Base-by-base conservation (phyloP, 2,888 invertebrate genomes). In the Eupithecia subumbrata region DNA sequence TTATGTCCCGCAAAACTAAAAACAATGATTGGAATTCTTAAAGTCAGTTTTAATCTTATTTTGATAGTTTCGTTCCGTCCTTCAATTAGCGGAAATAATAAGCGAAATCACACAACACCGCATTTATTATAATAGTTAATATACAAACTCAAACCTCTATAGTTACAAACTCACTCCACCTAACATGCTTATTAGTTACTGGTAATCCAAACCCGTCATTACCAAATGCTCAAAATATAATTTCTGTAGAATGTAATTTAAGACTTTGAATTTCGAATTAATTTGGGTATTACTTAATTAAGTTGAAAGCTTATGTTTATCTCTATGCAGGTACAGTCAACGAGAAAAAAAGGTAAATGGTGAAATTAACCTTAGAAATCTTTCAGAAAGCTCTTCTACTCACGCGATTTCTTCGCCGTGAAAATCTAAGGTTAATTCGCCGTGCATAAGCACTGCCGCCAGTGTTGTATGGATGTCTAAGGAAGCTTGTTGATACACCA, bases 231-330 rank as follows among this genome's bases (percentile, higher is more conserved):
- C n/a, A 67, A 37, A 67, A 40, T 67, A 67, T 40, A 40, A 67
- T 67, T 40, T 40, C 66, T 40, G 34, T n/a, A 14, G 66, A 37
- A 67, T 64, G 18, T 64, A 18, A 60, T 34, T 34, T n/a, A 40
- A 67, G 5, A 5, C 12, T 37, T 37, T 52, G 56, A 48, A 52
- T 70, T 37, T 37, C n/a, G 40, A 22, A 67, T 67, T 67, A 67
- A 69, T 69, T 30, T 48, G 45, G n/a, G n/a, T 69, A 69, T 40
- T 40, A 67, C 34, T 67, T 67, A 67, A 67, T 67, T 34, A 67
- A 25, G 25, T 60, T 60, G 66, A 67, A 40, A 67, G 40, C 40
- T 69, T 22, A 34, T 40, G 34, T 67, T 34, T 67, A 67, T 67
- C 66, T 67, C 37, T 37, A 18, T 34, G 34, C 8, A 0, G 18